Base-by-base conservation (phyloP, 2,797 vertebrate species). In the Hemibagrus guttatus region DNA sequence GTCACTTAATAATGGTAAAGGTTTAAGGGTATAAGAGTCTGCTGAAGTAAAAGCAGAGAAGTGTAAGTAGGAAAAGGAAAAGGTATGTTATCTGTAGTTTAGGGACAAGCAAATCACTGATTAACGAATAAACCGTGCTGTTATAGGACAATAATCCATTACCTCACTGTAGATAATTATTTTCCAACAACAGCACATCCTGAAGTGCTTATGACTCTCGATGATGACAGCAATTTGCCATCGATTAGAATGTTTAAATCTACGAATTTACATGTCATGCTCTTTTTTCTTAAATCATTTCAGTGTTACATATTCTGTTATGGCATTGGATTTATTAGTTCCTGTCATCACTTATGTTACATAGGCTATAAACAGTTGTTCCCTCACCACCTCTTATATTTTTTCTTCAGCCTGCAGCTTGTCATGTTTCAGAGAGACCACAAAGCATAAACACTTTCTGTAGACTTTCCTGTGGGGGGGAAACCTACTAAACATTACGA, bases 31-130 rank as follows among this genome's bases (percentile, higher is more conserved):
- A 58, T 58, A 78, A 78, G 52, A 39, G 31, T 42, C 54, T 23
- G 6, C 9, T 61, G 58, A 80, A 63, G 35, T 61, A 61, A 85
- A 88, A 85, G 54, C 80, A 89, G n/a, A 16, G 35, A 61, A 6
- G 58, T 61, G 12, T 31, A 56, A 11, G 8, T 21, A 21, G 52
- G 56, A 80, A 80, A 64, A 16, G 31, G 11, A 12, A 80, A 26
- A 21, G 13, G 13, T 42, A 9, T 93, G 92, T 95, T 92, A 94
- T 93, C 93, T 93, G 93, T 87, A 88, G 84, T 84, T 83, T 52
- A 74, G 89, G 91, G 89, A 94, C 82, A 87, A 84, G 84, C 84
- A 91, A 91, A 93, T 91, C 89, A 42, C 91, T 95, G 93, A 95
- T 95, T 95, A 95, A 93, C 1, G 31, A 80, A 80, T 42, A 59